Base-by-base conservation (phyloP, 1,140 invertebrate genomes). In the Eufriesea mexicana region DNA sequence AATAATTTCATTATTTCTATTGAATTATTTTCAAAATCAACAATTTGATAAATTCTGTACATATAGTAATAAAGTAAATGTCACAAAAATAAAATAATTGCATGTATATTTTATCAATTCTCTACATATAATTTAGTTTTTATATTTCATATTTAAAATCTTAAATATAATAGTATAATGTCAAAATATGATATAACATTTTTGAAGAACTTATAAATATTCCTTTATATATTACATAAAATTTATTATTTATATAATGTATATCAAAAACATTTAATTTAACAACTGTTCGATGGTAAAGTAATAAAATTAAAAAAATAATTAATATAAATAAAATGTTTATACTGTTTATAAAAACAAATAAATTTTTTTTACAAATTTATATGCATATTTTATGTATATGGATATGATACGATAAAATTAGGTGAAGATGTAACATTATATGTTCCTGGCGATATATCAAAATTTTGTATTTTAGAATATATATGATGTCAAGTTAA, bases 401-500 rank as follows among this genome's bases (percentile, higher is more conserved):
- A 64, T 8, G 45, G 49, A 20, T 23, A 20, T 55, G 16, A 28
- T n/a, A 57, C 6, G 1, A 54, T 74, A 80, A 80, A 25, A 47
- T 71, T 74, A 64, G 45, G 7, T 64, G 23, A 76, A 20, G 18
- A 54, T 66, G 25, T 62, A 82, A 47, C n/a, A n/a, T 66, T 75
- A 9, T 62, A n/a, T 68, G 75, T 66, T 76, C 75, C 62, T 51
- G n/a, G 68, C 70, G 12, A 64, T 81, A 77, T 55, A 55, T 57
- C 28, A n/a, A 84, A 81, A 47, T 81, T 45, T 66, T 66, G 54
- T 67, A 78, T 79, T 61, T 35, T 85, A 49, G 16, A 66, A 54
- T 64, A 70, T 59, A 42, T 81, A 77, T 86, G n/a, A 89, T 82
- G 61, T 89, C 35, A 72, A 76, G 74, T 82, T 89, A 89, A 89